Base-by-base conservation (phyloP, 2,797 vertebrate genomes). In the Gymnoscopelus braueri region DNA sequence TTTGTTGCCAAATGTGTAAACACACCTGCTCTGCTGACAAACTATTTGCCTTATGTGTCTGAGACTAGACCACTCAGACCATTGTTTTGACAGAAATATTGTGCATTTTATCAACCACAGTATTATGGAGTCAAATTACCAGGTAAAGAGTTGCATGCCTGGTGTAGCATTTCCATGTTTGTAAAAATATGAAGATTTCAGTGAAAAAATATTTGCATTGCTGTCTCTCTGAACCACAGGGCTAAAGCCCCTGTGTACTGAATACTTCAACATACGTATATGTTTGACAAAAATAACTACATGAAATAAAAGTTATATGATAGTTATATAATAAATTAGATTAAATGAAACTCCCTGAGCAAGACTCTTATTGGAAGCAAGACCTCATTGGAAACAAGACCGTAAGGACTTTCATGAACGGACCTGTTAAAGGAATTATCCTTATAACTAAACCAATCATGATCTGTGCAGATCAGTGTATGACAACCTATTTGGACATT, bases 11-110 rank as follows among this genome's bases (percentile, higher is more conserved):
- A 23, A 24, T 50, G 12, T 62, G 63, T 65, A 77, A 84, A 84
- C 75, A 69, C 79, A 82, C 73, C 65, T 79, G 75, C 49, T 81
- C 78, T 47, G 50, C 65, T 35, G 55, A 69, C 59, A 74, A 19
- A 52, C 29, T 26, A 91, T 93, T 92, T 92, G 88, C 81, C 76
- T 72, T 64, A 55, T 57, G 64, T 1, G 0, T 79, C 7, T 77
- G 77, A 58, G 60, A 63, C 62, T 52, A 13, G 78, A 44, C 57
- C 55, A 68, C 70, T 67, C 63, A 80, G 87, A 87, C 66, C 63
- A 65, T 65, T 82, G 77, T 88, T 89, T 79, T 83, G 79, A 90
- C 67, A 84, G 12, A 51, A 82, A 80, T 85, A 76, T 29, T 59
- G 53, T 72, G 69, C 58, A 74, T 81, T 84, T 79, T 78, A 47